Percentiles rank a stretch among this genome's conserved stretches.
phyloP scores from a whole-genome alignment of 2,113 vertebrate genomes.

The Caranx ignobilis region DNA sequence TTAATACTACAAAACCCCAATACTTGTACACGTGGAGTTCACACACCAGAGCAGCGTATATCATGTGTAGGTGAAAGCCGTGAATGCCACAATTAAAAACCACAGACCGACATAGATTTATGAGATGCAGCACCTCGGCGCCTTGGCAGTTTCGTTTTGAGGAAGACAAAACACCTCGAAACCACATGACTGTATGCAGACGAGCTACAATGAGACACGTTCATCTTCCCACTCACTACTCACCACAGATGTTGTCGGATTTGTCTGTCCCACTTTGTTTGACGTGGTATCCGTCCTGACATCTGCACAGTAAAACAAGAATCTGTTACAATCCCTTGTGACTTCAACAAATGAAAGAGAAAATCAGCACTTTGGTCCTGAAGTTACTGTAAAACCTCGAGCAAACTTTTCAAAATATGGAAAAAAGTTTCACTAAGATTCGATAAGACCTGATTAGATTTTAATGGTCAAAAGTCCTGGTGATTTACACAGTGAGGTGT shows the following conservation, averaged over 20 bases:
- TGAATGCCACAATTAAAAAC: constrained; percentile 26
- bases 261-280: constrained; percentile 6
- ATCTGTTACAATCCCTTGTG: not conserved
- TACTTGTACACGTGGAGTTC: not conserved
- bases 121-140: fast-evolving
- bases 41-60: not conserved
- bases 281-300: not conserved
- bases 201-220: not conserved
- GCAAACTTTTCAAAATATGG: no score
- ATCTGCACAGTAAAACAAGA: constrained; percentile 61
- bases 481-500: no score
- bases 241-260: constrained; percentile 77
- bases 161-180: not conserved
- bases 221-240: constrained; percentile 40
- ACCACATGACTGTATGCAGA: constrained; percentile 9
- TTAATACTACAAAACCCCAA: not conserved
- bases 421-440: no score
- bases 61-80: constrained; percentile 7
- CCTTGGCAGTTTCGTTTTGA: constrained; percentile 45
- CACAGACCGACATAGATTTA: constrained; percentile 25
- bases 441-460: no score
- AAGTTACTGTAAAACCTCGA: no score
- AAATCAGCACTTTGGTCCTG: no score
- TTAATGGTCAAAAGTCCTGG: no score
- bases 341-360: no score